phyloP scores from a whole-genome alignment of 2,113 vertebrate genomes.

The Sylvia atricapilla region DNA sequence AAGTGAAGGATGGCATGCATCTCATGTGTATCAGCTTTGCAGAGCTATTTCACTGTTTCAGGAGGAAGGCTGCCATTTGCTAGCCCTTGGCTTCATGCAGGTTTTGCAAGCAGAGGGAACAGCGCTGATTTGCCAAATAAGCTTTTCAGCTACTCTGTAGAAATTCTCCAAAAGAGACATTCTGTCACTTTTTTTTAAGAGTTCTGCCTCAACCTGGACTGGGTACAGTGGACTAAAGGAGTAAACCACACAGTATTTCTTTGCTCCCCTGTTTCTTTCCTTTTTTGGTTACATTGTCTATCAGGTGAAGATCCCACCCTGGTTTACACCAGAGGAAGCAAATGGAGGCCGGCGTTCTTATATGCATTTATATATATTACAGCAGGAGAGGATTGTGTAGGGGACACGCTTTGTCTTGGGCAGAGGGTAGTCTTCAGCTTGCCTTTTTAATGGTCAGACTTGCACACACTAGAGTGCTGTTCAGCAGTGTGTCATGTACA shows the following conservation, averaged over 20 bases:
- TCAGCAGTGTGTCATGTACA: neutral
- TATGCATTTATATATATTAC: neutral
- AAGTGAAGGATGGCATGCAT: neutral
- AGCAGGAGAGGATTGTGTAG: neutral
- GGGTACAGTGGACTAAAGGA: neutral
- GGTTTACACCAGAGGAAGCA: neutral
- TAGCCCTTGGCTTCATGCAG: neutral
- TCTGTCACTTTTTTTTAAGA: neutral
- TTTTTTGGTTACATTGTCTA: neutral
- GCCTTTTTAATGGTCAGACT: neutral
- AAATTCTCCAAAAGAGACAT: neutral
- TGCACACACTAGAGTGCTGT: neutral
- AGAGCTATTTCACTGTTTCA: neutral
- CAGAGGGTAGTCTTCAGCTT: neutral
- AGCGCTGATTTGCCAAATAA: neutral
- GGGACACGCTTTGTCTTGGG: neutral
- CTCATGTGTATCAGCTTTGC: neutral
- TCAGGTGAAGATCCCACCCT: neutral
- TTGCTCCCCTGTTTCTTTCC: rapidly evolving
- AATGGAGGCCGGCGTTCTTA: neutral
- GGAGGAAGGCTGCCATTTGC: neutral
- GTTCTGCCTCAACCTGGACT: neutral
- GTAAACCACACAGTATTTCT: neutral
- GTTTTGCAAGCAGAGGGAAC: neutral
- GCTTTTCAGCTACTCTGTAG: neutral